Evolutionary conservation across 2,113 vertebrate genomes (phyloP).

Genomic region (Pan paniscus): DNA sequence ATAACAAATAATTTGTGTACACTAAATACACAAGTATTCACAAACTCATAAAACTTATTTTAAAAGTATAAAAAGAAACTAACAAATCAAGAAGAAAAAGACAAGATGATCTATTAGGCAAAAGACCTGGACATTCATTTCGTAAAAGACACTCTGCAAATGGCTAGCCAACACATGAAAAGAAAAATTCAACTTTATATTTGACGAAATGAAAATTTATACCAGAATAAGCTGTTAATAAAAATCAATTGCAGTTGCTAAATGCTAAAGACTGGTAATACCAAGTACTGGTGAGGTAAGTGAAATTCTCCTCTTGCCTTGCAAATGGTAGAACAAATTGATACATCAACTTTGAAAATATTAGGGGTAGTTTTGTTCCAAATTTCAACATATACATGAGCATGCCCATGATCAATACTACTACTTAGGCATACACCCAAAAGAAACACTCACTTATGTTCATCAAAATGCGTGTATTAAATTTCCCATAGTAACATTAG

Average conservation of each 20-base stretch:
- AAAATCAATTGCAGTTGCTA: background rate
- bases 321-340: background rate
- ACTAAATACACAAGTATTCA: background rate
- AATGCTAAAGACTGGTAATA: background rate
- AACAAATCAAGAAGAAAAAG: background rate
- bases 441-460: background rate
- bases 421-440: background rate
- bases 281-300: background rate
- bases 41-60: background rate
- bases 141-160: background rate
- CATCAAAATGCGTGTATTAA: background rate
- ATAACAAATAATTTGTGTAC: background rate
- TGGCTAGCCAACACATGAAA: background rate
- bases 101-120: background rate
- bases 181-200: background rate
- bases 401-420: background rate
- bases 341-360: background rate
- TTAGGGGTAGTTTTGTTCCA: background rate
- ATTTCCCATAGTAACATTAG: background rate
- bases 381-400: background rate
- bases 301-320: background rate
- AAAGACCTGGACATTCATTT: background rate
- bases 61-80: background rate
- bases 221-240: background rate
- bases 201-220: background rate